phyloP scores from a whole-genome alignment of 2,113 vertebrate genomes.

The Rhea americana region DNA sequence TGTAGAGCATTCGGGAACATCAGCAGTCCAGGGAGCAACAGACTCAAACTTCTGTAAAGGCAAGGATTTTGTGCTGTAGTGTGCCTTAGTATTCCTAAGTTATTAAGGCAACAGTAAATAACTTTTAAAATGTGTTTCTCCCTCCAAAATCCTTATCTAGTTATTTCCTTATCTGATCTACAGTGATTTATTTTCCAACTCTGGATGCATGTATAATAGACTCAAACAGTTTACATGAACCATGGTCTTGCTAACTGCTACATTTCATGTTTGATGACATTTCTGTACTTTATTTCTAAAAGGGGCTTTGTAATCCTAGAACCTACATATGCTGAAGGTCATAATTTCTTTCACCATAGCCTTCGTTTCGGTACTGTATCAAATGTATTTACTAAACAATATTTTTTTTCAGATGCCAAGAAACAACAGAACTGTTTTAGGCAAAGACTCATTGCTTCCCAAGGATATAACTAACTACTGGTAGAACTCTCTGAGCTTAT shows the following conservation, averaged over 20 bases:
- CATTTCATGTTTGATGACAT: not conserved
- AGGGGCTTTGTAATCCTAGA: not conserved
- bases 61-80: accelerated
- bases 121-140: not conserved
- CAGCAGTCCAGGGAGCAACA: not conserved
- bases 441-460: slow-evolving; percentile 10
- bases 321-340: not conserved
- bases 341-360: not conserved
- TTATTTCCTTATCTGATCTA: not conserved
- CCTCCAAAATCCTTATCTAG: not conserved
- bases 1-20: not conserved
- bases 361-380: not conserved
- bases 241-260: not conserved
- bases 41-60: not conserved
- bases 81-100: not conserved
- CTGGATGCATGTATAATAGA: not conserved
- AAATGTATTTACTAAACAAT: slow-evolving; percentile 17
- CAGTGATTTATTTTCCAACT: slow-evolving; percentile 8
- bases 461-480: slow-evolving; percentile 36
- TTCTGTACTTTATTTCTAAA: not conserved
- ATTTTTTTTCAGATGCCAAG: not conserved
- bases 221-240: not conserved
- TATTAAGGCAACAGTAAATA: not conserved
- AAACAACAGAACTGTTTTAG: slow-evolving; percentile 31
- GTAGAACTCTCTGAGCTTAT: slow-evolving; percentile 44